phyloP scores from a whole-genome alignment of 2,888 invertebrate species.

The Rotaria sp. region DNA sequence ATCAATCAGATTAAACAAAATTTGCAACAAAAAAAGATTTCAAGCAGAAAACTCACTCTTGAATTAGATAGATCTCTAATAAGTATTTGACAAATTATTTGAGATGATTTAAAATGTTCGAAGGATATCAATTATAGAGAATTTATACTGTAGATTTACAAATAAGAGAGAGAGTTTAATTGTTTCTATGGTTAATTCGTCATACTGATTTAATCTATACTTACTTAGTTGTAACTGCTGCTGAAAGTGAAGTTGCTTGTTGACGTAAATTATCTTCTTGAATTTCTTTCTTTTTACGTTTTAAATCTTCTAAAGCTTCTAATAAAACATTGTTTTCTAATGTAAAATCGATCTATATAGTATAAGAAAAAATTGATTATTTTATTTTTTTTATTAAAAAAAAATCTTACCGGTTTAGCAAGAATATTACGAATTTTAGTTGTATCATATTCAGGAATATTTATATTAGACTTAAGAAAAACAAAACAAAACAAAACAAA shows the following conservation, averaged over 20 bases:
- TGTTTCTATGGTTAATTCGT: no score
- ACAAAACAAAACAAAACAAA: neutral
- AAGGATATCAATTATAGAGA: no score
- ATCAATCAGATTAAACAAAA: no score
- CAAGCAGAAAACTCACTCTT: no score
- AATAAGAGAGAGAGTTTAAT: no score
- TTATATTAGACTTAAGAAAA: neutral
- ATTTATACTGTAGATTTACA: no score
- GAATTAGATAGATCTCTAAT: no score
- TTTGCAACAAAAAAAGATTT: no score
- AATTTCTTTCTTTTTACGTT: neutral
- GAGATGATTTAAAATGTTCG: neutral
- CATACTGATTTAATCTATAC: no score
- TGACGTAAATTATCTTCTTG: neutral
- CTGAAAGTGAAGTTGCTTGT: neutral
- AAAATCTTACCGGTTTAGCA: neutral
- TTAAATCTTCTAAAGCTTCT: conserved; percentile 17
- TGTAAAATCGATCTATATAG: conserved; percentile 2
- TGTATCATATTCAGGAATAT: conserved; percentile 21
- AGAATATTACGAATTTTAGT: conserved; percentile 15
- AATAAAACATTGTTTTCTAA: neutral
- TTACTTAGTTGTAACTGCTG: no score
- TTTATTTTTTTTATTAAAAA: neutral
- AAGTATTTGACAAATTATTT: no score
- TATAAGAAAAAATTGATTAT: neutral